phyloP scores from a whole-genome alignment of 1,140 invertebrate genomes.

The Solenopsis fugax region DNA sequence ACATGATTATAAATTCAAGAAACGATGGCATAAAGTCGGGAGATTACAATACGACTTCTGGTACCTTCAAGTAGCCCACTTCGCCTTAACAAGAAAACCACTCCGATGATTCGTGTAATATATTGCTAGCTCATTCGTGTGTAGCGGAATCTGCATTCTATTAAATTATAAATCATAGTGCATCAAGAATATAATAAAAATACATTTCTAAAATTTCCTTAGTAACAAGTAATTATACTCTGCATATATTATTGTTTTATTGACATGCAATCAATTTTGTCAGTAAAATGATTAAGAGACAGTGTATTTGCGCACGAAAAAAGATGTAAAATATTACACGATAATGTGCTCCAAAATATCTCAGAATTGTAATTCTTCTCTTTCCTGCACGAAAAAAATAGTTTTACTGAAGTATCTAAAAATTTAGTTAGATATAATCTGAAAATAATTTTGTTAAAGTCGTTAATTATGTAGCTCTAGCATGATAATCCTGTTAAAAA shows the following conservation, averaged over 20 bases:
- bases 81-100: conserved; percentile 35
- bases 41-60: conserved; percentile 55
- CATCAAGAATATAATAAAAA: background rate
- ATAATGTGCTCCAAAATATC: background rate
- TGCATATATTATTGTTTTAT: background rate
- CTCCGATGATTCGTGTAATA: background rate
- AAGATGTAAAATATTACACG: background rate
- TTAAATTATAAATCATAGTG: background rate
- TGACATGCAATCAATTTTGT: background rate
- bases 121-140: background rate
- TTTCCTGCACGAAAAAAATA: too few relatives aligned
- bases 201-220: background rate
- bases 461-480: too few relatives aligned
- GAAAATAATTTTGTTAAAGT: too few relatives aligned
- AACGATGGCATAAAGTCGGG: conserved; percentile 33
- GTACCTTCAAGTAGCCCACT: conserved; percentile 16
- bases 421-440: too few relatives aligned
- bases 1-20: conserved; percentile 48
- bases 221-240: background rate
- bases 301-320: background rate
- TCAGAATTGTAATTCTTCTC: background rate
- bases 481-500: too few relatives aligned
- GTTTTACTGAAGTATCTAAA: too few relatives aligned
- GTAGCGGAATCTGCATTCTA: conserved; percentile 2
- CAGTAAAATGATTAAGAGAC: background rate